These are phyloP conservation scores for Microplitis manilae DNA, from an alignment of 2,888 invertebrate species.

Conservation along the genomic window DNA sequence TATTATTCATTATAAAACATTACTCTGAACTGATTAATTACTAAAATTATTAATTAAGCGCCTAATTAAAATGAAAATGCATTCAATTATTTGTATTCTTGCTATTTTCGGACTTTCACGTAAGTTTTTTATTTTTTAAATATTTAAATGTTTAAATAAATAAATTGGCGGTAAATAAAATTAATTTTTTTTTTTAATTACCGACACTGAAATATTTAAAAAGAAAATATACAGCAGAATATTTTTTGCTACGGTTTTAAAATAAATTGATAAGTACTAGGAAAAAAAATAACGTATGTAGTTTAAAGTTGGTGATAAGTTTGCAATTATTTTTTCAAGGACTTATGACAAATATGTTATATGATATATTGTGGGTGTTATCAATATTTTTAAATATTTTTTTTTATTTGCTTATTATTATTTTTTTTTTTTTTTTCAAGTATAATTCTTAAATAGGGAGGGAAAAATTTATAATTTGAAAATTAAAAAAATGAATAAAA, in stretches of 20 bases:
- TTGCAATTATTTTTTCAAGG: neutral
- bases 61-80: neutral
- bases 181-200: too few species aligned
- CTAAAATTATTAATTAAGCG: neutral
- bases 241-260: neutral
- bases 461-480: neutral
- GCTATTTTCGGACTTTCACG: neutral
- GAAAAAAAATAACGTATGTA: neutral
- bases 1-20: constrained; percentile 41
- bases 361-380: neutral
- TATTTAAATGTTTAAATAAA: too few species aligned
- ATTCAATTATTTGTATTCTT: neutral
- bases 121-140: neutral
- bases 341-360: neutral
- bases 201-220: neutral
- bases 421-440: too few species aligned
- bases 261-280: neutral
- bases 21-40: neutral
- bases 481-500: neutral
- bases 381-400: too few species aligned
- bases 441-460: too few species aligned
- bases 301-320: neutral
- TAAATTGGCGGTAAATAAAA: too few species aligned
- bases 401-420: too few species aligned
- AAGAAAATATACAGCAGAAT: neutral